These are phyloP conservation scores for Macropus fuliginosus DNA, from an alignment of 2,797 vertebrate species.

Conservation along the genomic window DNA sequence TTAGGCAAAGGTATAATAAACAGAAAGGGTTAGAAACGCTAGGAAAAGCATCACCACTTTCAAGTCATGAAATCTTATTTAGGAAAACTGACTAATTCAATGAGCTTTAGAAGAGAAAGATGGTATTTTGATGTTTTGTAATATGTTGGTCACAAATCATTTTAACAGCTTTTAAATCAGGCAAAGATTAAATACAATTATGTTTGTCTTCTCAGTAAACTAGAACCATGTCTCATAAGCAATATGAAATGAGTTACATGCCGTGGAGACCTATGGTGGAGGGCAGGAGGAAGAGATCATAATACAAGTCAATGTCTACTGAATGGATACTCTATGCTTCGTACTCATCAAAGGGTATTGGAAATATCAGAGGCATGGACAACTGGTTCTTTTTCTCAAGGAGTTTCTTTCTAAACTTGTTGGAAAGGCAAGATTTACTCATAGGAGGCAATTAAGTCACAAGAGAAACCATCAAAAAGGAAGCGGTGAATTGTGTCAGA, in stretches of 20 bases:
- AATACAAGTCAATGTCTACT: background rate
- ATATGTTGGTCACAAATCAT: background rate
- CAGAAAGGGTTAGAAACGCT: background rate
- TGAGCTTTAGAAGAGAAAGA: background rate
- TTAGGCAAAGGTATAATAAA: conserved; percentile 44
- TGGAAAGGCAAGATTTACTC: background rate
- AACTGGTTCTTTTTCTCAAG: background rate
- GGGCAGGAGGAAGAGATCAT: background rate
- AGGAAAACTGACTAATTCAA: conserved; percentile 26
- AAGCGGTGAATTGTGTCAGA: background rate
- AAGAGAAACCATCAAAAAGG: background rate
- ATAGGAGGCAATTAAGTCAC: background rate
- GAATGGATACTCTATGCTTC: background rate
- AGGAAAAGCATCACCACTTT: background rate
- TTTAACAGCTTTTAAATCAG: conserved; percentile 50
- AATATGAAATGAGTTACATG: background rate
- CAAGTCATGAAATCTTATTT: background rate
- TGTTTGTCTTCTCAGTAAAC: conserved; percentile 12
- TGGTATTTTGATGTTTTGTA: background rate
- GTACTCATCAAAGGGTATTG: background rate
- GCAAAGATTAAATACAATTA: conserved; percentile 7
- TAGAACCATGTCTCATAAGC: background rate
- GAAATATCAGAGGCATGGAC: background rate
- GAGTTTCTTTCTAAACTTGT: background rate
- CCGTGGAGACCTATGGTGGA: background rate